Base-by-base conservation (phyloP, 2,797 vertebrate species). In the Thalassophryne amazonica region DNA sequence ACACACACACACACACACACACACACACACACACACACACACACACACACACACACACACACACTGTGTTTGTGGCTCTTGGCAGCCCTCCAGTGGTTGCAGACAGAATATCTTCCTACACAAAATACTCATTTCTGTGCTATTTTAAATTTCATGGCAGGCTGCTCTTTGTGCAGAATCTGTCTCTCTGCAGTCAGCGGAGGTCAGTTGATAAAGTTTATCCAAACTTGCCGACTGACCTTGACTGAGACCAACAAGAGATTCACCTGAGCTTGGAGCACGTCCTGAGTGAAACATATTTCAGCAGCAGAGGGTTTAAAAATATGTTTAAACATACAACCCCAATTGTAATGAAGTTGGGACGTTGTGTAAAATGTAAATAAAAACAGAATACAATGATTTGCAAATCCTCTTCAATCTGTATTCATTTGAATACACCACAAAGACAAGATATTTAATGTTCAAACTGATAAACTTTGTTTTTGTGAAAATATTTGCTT, bases 41-140 rank as follows among this genome's bases (percentile, higher is more conserved):
- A 5, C 27, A 6, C 41, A 18, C 6, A 17, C 7, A 15, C 6
- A 19, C 4, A 16, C n/a, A 31, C 5, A 9, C 6, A 1, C 14
- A 7, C 11, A 8, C 24, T 30, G 13, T 11, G 4, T 46, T 3
- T 39, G 11, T 36, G 27, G 48, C 42, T 54, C 57, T 27, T 20
- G 16, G 39, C 58, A 31, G 73, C 69, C 77, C 65, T 65, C 80
- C 23, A 43, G 69, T 67, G 79, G 77, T 40, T 28, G n/a, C 29
- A 43, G 9, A 42, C 7, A 24, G 61, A 69, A 73, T 1, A 11
- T 30, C 17, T 35, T 6, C 6, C 37, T 7, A 2, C 2, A 2
- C 8, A 5, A 39, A 22, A 20, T 4, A 9, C 2, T 46, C 3
- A 2, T 29, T 13, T 22, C 7, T 35, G 14, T 9, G n/a, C n/a